Evolutionary conservation across 92 coral and sea anemone species (phyloP).

Genomic region (Anthopleura xanthogrammica): DNA sequence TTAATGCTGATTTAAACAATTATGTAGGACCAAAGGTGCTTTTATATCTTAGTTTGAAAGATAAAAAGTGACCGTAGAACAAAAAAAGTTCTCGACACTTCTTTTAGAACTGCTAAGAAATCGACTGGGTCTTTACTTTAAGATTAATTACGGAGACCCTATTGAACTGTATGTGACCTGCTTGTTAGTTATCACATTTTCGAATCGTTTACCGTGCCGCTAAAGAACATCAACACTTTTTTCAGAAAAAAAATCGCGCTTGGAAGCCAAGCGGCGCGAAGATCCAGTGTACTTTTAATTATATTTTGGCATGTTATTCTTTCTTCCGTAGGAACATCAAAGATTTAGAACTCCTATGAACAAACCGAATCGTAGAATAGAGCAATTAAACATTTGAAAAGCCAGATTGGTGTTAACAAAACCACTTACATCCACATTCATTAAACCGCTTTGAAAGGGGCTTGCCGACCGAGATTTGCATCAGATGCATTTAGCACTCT

Average conservation of each 20-base stretch:
- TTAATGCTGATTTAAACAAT: no score
- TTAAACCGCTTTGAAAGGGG: conserved; percentile 64
- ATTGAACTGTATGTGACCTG: conserved; percentile 39
- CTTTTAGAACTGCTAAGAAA: neutral
- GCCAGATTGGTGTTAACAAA: conserved; percentile 62
- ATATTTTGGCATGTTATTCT: conserved; percentile 19
- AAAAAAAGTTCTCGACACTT: conserved; percentile 3
- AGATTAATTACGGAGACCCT: conserved; percentile 55
- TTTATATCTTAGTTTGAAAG: no score
- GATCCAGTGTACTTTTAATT: conserved; percentile 19
- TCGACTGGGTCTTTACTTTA: conserved; percentile 27
- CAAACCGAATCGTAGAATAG: conserved; percentile 38
- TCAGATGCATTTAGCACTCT: conserved; percentile 46
- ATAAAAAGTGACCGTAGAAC: no score
- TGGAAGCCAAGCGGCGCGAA: conserved; percentile 28
- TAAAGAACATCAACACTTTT: conserved; percentile 55
- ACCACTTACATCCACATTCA: conserved; percentile 51
- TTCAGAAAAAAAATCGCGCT: conserved; percentile 34
- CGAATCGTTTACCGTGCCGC: conserved; percentile 43
- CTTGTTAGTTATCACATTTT: conserved; percentile 64
- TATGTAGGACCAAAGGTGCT: no score
- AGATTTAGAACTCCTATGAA: conserved; percentile 25
- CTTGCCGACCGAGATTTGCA: conserved; percentile 80
- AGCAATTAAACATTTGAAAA: conserved; percentile 49
- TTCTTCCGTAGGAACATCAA: conserved; percentile 31